Percentiles rank a stretch among this genome's conserved stretches.
Conservation (phyloP, 2,888 invertebrate genomes). For the Theodoxus fluviatilis region DNA sequence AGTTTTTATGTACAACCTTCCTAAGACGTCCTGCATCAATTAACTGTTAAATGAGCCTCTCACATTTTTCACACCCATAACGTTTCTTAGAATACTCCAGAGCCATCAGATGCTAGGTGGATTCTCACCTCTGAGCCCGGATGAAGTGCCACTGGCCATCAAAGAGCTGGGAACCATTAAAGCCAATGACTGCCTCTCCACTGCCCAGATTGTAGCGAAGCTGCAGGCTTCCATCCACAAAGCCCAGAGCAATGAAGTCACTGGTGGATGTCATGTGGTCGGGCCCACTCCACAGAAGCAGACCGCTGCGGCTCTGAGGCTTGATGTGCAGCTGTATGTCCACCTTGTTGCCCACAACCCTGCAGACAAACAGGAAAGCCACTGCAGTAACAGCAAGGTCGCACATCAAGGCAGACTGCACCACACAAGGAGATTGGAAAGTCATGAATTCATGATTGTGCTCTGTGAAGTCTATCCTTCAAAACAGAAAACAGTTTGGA, state of each 20-base stretch:
- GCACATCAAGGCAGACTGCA: too few species aligned
- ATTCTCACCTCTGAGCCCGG: conserved; percentile 75
- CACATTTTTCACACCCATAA: background rate
- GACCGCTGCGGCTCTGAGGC: conserved; percentile 75
- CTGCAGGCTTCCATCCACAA: conserved; percentile 79
- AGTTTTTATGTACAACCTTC: conserved; percentile 6
- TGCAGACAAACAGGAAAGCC: too few species aligned
- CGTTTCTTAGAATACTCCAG: background rate
- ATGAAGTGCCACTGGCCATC: conserved; percentile 88
- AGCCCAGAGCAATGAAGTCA: conserved; percentile 85
- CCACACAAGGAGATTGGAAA: too few species aligned
- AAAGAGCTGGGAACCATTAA: conserved; percentile 84
- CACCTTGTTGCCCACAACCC: conserved; percentile 82
- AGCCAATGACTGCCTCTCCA: conserved; percentile 83
- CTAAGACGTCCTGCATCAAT: background rate
- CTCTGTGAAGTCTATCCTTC: too few species aligned
- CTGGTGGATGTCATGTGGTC: conserved; percentile 69
- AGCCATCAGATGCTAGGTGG: background rate
- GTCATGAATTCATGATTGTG: too few species aligned
- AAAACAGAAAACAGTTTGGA: too few species aligned
- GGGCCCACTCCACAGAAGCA: conserved; percentile 84
- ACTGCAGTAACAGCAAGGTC: too few species aligned
- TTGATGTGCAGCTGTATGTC: conserved; percentile 89
- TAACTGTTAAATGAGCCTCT: background rate
- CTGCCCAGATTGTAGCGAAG: conserved; percentile 85